phyloP scores from a whole-genome alignment of 2,888 invertebrate species.

The Sepioteuthis lessoniana region DNA sequence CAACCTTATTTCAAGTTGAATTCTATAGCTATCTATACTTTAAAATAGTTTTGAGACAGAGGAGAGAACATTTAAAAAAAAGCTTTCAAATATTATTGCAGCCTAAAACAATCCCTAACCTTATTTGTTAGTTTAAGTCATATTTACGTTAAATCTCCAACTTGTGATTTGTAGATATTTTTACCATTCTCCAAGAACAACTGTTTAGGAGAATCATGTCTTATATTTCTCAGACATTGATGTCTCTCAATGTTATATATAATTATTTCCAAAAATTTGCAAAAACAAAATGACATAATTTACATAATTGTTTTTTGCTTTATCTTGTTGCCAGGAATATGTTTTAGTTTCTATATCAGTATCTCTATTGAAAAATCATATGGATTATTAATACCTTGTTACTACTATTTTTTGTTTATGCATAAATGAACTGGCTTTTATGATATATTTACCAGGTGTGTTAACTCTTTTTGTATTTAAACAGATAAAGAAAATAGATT shows the following conservation, averaged over 20 bases:
- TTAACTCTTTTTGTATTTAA: not conserved
- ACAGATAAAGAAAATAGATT: not conserved
- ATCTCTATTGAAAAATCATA: not conserved
- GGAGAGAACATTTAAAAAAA: too few relatives aligned
- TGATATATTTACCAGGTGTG: not conserved
- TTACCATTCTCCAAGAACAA: not conserved
- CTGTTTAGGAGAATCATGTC: not conserved
- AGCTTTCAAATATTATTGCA: too few relatives aligned
- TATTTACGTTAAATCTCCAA: too few relatives aligned
- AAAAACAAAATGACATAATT: not conserved
- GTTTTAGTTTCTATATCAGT: not conserved
- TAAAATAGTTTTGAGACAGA: too few relatives aligned
- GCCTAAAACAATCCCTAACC: too few relatives aligned
- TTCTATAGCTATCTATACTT: too few relatives aligned
- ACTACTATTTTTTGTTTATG: not conserved
- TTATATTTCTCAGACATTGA: not conserved
- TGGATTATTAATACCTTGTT: not conserved
- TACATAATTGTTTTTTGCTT: not conserved
- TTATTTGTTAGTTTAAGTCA: too few relatives aligned
- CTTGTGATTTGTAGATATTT: not conserved
- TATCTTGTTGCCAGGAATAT: constrained; percentile 4
- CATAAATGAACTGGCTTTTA: not conserved
- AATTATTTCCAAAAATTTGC: not conserved
- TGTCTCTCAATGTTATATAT: not conserved
- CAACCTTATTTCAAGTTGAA: too few relatives aligned